A percentile compares a stretch with the other conserved stretches of the same genome.
These are phyloP conservation scores for Hemichromis elongatus DNA, from an alignment of 2,113 vertebrate genomes.

Conservation along the genomic window DNA sequence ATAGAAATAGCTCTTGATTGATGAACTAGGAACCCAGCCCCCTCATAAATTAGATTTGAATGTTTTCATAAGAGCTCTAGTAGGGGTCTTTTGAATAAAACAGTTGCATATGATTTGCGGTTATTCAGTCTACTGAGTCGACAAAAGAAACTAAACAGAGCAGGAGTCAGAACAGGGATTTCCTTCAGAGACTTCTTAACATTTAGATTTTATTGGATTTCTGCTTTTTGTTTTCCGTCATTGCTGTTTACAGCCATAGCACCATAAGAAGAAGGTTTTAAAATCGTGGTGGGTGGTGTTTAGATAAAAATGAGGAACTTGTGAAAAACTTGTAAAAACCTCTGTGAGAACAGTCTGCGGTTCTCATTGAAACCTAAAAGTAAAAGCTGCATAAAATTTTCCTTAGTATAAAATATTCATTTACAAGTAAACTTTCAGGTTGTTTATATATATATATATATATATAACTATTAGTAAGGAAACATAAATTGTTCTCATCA, in stretches of 20 bases:
- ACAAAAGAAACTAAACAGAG: not conserved
- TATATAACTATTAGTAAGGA: not conserved
- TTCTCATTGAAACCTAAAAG: not conserved
- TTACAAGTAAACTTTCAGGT: not conserved
- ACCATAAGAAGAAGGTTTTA: not conserved
- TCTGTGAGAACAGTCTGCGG: not conserved
- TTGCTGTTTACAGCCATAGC: not conserved
- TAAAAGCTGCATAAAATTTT: not conserved
- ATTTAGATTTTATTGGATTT: not conserved
- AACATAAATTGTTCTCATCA: accelerated
- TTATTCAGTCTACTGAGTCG: not conserved
- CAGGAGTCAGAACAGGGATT: not conserved
- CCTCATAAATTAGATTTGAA: not conserved
- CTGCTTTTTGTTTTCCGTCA: not conserved
- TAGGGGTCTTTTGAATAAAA: not conserved
- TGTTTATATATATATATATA: accelerated
- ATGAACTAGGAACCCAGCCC: not conserved
- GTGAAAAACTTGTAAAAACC: not conserved
- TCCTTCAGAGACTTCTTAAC: not conserved
- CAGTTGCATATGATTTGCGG: not conserved
- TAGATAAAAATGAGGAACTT: not conserved
- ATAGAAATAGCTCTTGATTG: not conserved
- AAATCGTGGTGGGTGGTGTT: not conserved
- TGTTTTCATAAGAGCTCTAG: not conserved
- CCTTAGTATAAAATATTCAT: accelerated